Percentiles rank a stretch among this genome's conserved stretches.
These are phyloP conservation scores for Sporophila hypoxantha DNA, from an alignment of 2,113 vertebrate genomes.

Conservation along the genomic window DNA sequence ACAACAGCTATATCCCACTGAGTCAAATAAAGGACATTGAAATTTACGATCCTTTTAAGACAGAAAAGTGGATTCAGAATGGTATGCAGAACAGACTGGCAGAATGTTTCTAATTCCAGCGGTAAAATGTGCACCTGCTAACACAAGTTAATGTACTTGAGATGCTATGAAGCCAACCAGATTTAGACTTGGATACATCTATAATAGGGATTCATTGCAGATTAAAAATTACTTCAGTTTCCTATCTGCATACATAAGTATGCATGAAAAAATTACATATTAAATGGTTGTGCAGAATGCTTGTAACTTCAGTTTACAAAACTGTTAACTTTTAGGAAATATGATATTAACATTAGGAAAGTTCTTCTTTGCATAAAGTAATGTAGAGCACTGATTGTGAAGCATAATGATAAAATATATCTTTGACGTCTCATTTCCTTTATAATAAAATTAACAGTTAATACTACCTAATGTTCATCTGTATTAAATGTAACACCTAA, in stretches of 20 bases:
- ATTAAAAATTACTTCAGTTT: conserved; percentile 66
- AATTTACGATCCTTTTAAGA: conserved; percentile 74
- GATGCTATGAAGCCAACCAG: conserved; percentile 65
- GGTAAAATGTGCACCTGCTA: conserved; percentile 74
- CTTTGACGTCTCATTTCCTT: conserved; percentile 68
- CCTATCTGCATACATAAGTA: conserved; percentile 58
- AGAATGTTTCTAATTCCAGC: conserved; percentile 70
- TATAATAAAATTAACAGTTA: conserved; percentile 75
- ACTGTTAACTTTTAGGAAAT: conserved; percentile 65
- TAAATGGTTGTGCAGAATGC: conserved; percentile 65
- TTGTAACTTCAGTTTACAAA: conserved; percentile 63
- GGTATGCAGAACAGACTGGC: conserved; percentile 73
- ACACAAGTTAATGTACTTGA: conserved; percentile 68
- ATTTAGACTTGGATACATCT: conserved; percentile 62
- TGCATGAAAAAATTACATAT: conserved; percentile 51
- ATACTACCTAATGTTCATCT: conserved; percentile 69
- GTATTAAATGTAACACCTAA: conserved; percentile 75
- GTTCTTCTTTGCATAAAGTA: conserved; percentile 72
- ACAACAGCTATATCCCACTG: conserved; percentile 75
- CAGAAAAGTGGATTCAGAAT: conserved; percentile 73
- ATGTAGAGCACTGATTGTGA: conserved; percentile 77
- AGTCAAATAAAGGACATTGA: conserved; percentile 75
- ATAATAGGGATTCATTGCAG: conserved; percentile 61
- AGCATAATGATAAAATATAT: conserved; percentile 76
- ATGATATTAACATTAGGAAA: conserved; percentile 72